Base-by-base conservation (phyloP, 2,888 invertebrate species). In the Ennomos quercinarius region DNA sequence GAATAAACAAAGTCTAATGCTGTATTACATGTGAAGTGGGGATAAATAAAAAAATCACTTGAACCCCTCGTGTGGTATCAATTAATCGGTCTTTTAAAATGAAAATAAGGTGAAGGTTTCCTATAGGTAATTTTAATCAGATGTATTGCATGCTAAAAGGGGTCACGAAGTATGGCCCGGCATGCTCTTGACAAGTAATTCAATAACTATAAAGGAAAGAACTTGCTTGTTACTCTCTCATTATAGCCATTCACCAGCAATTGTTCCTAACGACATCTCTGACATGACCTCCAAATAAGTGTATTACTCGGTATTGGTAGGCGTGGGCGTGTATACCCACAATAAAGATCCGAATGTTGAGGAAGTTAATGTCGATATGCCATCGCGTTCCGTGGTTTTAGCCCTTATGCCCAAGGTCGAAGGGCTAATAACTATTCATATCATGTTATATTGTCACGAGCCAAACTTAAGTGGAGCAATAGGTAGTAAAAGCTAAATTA, bases 331-430 rank as follows among this genome's bases (percentile, higher is more conserved):
- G 63, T 53, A 44, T 13, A 46, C 57, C 57, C 54, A 58, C 65
- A 50, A 66, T 68, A 68, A 68, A 66, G 63, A 66, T 68, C 57
- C 56, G 60, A 57, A 57, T 59, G 13, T 57, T 43, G 42, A 65
- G 67, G 67, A 64, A 71, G 64, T 70, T 48, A 78, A 77, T 77
- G 71, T 63, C 70, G 72, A 82, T 80, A 68, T 75, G 68, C 78
- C 76, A 79, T 78, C 76, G 63, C 71, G 52, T 77, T 63, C 67
- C 73, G 52, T 55, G 57, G 65, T 65, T 66, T 59, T 71, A 72
- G 36, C 42, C 50, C 40, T 17, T 44, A 63, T 64, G 78, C 80
- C 79, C 84, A 84, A 84, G 84, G 84, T 70, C 74, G 53, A 45
- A 10, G 36, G 40, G 17, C 36, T 11, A 45, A 13, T 53, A 35